phyloP scores from a whole-genome alignment of 1,140 invertebrate species.

The Drosophila virilis region DNA sequence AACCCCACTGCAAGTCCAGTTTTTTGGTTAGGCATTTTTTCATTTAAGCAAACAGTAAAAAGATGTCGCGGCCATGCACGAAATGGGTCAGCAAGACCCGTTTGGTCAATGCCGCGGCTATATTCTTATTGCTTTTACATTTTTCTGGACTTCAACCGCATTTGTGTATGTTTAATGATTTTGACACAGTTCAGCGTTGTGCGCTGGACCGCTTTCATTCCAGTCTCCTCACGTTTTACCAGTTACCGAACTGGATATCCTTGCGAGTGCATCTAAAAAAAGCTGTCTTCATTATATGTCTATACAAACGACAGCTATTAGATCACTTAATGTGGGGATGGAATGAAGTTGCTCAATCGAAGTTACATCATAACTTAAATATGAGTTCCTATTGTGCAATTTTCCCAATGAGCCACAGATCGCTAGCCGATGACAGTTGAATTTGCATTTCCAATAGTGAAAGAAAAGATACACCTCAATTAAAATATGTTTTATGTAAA shows the following conservation, averaged over 20 bases:
- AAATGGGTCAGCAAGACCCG: constrained; percentile 48
- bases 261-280: constrained; percentile 28
- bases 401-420: not conserved
- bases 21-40: constrained; percentile 25
- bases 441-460: not conserved
- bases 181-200: constrained; percentile 48
- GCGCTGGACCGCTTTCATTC: constrained; percentile 49
- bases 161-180: constrained; percentile 33
- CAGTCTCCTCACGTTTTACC: constrained; percentile 41
- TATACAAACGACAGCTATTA: constrained; percentile 5
- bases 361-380: constrained; percentile 27
- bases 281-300: not conserved
- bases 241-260: constrained; percentile 56
- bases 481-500: too few relatives aligned
- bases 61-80: constrained; percentile 18
- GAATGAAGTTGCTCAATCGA: not conserved
- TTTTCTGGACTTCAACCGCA: constrained; percentile 9
- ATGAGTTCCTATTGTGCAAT: not conserved
- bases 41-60: constrained; percentile 30
- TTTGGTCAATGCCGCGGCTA: constrained; percentile 14
- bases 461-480: too few relatives aligned
- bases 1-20: constrained; percentile 26
- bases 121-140: constrained; percentile 37
- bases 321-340: constrained; percentile 3
- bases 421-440: not conserved